phyloP scores from a whole-genome alignment of 2,113 vertebrate genomes.

The Trichechus manatus region DNA sequence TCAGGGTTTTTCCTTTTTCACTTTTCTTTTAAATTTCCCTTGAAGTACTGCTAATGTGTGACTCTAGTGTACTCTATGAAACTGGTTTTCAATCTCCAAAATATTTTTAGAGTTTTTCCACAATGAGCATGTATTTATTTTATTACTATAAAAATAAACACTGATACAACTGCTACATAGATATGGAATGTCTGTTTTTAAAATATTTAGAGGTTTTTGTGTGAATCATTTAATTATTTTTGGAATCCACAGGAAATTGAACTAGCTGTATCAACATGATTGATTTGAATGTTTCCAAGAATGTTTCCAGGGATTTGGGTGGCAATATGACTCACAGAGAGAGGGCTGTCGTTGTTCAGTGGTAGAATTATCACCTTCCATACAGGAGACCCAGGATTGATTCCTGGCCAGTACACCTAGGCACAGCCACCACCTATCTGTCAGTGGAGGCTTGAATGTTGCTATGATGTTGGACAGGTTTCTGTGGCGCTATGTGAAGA shows the following conservation, averaged over 20 bases:
- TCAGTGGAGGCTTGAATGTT: too few relatives aligned
- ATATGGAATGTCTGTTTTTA: background rate
- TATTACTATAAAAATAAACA: background rate
- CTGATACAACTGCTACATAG: background rate
- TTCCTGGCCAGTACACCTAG: too few relatives aligned
- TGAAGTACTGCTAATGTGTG: constrained; percentile 2
- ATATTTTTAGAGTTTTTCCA: background rate
- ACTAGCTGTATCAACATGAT: background rate
- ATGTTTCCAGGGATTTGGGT: background rate
- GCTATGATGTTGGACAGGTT: too few relatives aligned
- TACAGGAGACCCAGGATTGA: too few relatives aligned
- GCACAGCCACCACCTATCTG: too few relatives aligned
- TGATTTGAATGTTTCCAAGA: constrained; percentile 45
- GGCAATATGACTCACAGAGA: too few relatives aligned
- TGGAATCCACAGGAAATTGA: background rate
- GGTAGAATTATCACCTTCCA: too few relatives aligned
- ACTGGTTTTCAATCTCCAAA: background rate
- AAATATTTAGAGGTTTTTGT: background rate
- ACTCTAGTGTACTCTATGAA: background rate
- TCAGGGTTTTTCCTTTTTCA: background rate
- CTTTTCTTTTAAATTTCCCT: background rate
- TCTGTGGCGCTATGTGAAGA: too few relatives aligned
- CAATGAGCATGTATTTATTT: background rate
- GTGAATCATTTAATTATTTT: background rate
- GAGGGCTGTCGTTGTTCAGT: too few relatives aligned